Evolutionary conservation across 1,140 invertebrate genomes (phyloP), one percentile per base, ranked within the genome.

Genomic region (Eriocheir sinensis): DNA sequence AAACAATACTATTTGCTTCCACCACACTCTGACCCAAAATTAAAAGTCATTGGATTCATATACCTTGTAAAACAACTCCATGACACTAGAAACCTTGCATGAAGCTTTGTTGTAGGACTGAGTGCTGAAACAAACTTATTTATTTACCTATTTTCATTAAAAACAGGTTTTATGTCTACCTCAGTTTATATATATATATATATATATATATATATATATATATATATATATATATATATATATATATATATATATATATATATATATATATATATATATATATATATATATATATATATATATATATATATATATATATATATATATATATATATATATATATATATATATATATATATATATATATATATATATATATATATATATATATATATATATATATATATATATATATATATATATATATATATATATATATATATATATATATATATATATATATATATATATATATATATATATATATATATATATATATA

Each of bases 261-360:
- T 41, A 44, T 44, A 0, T n/a, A 90, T 27, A 90, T n/a, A 90
- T n/a, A 90, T n/a, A 53, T n/a, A 90, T n/a, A 90, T n/a, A 90
- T n/a, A 90, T n/a, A 90, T n/a, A 90, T n/a, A 90, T n/a, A 90
- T n/a, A 90, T n/a, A 90, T n/a, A 90, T n/a, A 90, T 53, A 90
- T n/a, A 90, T n/a, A 90, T n/a, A 48, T 48, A 90, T 48, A 48
- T 48, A 48, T 92, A 92, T 92, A 92, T 79, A 79, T 92, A 89
- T 89, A 89, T 89, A 89, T 89, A 89, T 89, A 89, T 40, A 89
- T 89, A 89, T 89, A 89, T 40, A 40, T 9, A 89, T 89, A 89
- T 40, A 89, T 89, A 89, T 40, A 89, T 89, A 89, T 40, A 89
- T 89, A 40, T 89, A 89, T 40, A 89, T 40, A 89, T 40, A 9